phyloP scores from a whole-genome alignment of 2,888 invertebrate species.

The Oscheius sp. region DNA sequence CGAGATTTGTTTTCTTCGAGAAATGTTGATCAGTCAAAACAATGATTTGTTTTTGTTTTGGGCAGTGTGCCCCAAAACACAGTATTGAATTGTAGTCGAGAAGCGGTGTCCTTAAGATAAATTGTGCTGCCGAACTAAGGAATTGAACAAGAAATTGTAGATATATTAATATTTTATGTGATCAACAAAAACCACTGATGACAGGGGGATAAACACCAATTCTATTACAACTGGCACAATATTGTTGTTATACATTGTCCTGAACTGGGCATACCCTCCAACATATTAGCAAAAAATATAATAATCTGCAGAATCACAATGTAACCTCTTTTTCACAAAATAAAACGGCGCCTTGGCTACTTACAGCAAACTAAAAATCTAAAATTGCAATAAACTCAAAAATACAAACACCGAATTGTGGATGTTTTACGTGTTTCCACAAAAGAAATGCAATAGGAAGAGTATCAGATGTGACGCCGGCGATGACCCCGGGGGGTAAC shows the following conservation, averaged over 20 bases:
- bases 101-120: not conserved
- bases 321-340: conserved; percentile 11
- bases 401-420: conserved; percentile 31
- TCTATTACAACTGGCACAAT: conserved; percentile 22
- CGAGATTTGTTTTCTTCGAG: no score
- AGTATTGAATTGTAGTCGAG: no score
- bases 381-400: conserved; percentile 11
- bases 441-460: conserved; percentile 8
- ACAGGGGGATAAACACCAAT: conserved; percentile 4
- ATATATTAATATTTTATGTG: conserved; percentile 32
- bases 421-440: not conserved
- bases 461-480: conserved; percentile 15
- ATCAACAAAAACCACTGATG: conserved; percentile 18
- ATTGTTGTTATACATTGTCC: not conserved
- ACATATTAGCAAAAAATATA: conserved; percentile 20
- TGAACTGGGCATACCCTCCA: conserved; percentile 2
- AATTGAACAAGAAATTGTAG: not conserved
- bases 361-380: conserved; percentile 23
- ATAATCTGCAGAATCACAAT: conserved; percentile 23
- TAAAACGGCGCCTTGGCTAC: conserved; percentile 4
- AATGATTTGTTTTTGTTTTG: no score
- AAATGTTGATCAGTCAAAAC: no score
- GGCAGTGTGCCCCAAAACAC: no score
- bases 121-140: not conserved
- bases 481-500: conserved; percentile 5